Base-by-base conservation (phyloP, 2,888 invertebrate genomes). In the Bembecia ichneumoniformis region DNA sequence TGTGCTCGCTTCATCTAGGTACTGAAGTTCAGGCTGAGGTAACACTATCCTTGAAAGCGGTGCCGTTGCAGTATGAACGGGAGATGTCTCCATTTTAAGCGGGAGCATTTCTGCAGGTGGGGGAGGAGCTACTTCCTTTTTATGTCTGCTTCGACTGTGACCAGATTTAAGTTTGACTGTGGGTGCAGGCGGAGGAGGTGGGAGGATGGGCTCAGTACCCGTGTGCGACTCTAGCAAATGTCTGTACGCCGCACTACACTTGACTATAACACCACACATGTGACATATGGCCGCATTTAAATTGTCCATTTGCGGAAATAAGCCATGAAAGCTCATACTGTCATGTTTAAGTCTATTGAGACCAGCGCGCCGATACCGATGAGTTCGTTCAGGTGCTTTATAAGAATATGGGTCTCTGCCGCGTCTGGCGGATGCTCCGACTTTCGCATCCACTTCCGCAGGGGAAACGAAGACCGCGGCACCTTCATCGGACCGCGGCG, bases 241-340 rank as follows among this genome's bases (percentile, higher is more conserved):
- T 69, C 91, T 89, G 64, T 91, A 91, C 49, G 93, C 90, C 47
- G 94, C 94, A 74, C 93, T 92, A 62, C 93, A 93, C 81, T 94
- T 94, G 62, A 94, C 91, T 68, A 92, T 90, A 58, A 91, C 90
- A 58, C 91, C 91, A 75, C 95, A 95, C 73, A 91, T 88, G 76
- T 93, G 92, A 78, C 95, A 95, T 60, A 94, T 90, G 53, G 94
- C 93, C 54, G 93, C 91, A 71, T 91, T 91, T 62, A 94, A 90
- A 55, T 90, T 89, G 78, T 94, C 94, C 77, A 91, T 90, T 65
- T 93, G 93, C 17, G 95, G 95, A 65, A 93, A 93, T 63, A 93
- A 88, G 46, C 94, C 94, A 76, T 92, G 94, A 51, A 94, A 89
- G 59, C 90, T 89, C 90, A 94, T 94, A 73, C 91, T 91, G 77